phyloP scores from a whole-genome alignment of 2,113 vertebrate genomes.

The Oplegnathus fasciatus region DNA sequence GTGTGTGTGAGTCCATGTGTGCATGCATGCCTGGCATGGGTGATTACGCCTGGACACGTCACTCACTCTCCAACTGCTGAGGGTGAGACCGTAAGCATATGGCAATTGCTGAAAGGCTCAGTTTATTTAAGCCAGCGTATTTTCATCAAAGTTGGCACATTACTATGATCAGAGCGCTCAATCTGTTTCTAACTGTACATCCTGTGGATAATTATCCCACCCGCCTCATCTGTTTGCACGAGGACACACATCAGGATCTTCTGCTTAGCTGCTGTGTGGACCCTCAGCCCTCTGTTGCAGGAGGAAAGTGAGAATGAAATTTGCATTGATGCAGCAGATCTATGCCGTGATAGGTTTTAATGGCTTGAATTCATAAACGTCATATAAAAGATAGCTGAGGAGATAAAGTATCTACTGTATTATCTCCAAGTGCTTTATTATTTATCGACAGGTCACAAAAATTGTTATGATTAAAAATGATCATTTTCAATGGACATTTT shows the following conservation, averaged over 20 bases:
- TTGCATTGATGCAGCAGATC: slow-evolving; percentile 15
- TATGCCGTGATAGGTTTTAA: slow-evolving; percentile 1
- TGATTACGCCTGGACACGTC: background rate
- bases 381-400: background rate
- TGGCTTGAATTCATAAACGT: background rate
- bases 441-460: background rate
- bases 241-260: slow-evolving; percentile 14
- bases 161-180: slow-evolving; percentile 34
- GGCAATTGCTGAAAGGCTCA: slow-evolving; percentile 32
- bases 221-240: slow-evolving; percentile 27
- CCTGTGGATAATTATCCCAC: slow-evolving; percentile 23
- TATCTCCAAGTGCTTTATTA: background rate
- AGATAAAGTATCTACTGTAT: background rate
- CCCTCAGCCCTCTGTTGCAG: slow-evolving; percentile 1
- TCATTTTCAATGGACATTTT: slow-evolving; percentile 12
- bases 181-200: slow-evolving; percentile 40
- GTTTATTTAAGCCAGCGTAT: slow-evolving; percentile 21
- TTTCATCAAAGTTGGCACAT: slow-evolving; percentile 52
- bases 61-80: slow-evolving; percentile 1
- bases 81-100: background rate
- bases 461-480: slow-evolving; percentile 1
- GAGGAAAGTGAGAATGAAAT: slow-evolving; percentile 15
- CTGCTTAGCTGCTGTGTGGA: slow-evolving; percentile 5
- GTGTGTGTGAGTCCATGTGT: background rate
- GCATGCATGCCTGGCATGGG: background rate